Percentiles rank a stretch among this genome's conserved stretches.
phyloP scores from a whole-genome alignment of 1,140 invertebrate genomes.

The Platyscapa corneri region DNA sequence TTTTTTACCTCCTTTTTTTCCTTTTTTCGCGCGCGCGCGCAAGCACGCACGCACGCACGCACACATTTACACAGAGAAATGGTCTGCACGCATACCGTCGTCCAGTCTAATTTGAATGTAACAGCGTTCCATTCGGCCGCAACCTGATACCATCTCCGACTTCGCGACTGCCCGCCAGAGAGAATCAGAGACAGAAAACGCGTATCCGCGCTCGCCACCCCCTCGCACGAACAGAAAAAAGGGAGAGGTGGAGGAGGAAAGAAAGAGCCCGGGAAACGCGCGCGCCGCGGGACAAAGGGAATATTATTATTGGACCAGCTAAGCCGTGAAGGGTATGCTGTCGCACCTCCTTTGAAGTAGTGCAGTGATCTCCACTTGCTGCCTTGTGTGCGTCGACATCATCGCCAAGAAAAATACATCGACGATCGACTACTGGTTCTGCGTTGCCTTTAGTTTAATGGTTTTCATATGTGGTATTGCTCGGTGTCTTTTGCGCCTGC shows the following conservation, averaged over 20 bases:
- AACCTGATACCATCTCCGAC: constrained; percentile 71
- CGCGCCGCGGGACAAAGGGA: constrained; percentile 33
- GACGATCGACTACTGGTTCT: constrained; percentile 13
- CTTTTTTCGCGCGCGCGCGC: neutral
- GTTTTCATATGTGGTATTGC: neutral
- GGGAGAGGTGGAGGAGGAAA: neutral
- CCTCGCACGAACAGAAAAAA: neutral
- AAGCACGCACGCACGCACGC: neutral
- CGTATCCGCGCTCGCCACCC: neutral
- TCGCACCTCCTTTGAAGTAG: constrained; percentile 40
- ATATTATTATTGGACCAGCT: constrained; percentile 50
- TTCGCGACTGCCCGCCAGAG: neutral
- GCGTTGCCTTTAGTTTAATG: neutral
- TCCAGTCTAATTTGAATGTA: constrained; percentile 76
- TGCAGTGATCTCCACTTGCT: constrained; percentile 1
- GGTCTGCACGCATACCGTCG: constrained; percentile 67
- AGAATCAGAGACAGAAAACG: constrained; percentile 21
- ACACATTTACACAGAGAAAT: neutral
- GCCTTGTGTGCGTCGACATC: neutral
- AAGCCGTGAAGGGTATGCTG: constrained; percentile 32
- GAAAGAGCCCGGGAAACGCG: constrained; percentile 2
- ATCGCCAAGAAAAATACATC: constrained; percentile 41
- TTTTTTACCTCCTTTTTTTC: neutral
- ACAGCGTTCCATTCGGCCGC: constrained; percentile 74
- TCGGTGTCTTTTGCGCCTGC: neutral